phyloP scores from a whole-genome alignment of 2,797 vertebrate species.

The Liasis olivaceus region DNA sequence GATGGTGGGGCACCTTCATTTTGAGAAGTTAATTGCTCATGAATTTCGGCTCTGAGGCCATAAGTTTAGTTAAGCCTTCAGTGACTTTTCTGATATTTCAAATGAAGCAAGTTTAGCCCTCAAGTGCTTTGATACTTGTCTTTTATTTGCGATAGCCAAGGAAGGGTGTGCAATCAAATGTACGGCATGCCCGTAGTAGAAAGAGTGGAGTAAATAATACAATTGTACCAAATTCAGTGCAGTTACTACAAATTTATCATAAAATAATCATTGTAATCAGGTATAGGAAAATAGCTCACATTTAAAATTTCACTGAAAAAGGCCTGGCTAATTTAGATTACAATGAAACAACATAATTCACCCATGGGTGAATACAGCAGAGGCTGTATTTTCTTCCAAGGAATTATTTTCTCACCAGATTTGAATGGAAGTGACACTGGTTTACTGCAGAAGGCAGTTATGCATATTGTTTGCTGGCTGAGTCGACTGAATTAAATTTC shows the following conservation, averaged over 20 bases:
- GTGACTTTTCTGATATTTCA: background rate
- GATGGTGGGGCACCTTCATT: too few relatives aligned
- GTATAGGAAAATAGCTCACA: conserved; percentile 3
- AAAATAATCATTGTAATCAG: background rate
- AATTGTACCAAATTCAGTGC: background rate
- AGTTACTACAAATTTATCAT: conserved; percentile 8
- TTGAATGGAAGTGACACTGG: background rate
- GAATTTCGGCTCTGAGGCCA: background rate
- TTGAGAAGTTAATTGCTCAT: too few relatives aligned
- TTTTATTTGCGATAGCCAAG: conserved; percentile 4
- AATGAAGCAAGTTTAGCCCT: background rate
- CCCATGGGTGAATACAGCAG: too few relatives aligned
- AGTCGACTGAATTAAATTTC: background rate
- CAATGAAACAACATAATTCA: background rate
- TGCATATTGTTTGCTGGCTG: background rate
- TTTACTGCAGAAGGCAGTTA: background rate
- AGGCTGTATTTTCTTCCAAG: background rate
- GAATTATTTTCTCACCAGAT: background rate
- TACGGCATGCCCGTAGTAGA: background rate
- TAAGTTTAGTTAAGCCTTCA: background rate
- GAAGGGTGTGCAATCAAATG: background rate
- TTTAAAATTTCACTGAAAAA: background rate
- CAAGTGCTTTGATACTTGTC: background rate
- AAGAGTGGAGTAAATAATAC: background rate
- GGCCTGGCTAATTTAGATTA: background rate